phyloP scores from a whole-genome alignment of 2,797 vertebrate species.

The Microctenopoma stevenorrisi region DNA sequence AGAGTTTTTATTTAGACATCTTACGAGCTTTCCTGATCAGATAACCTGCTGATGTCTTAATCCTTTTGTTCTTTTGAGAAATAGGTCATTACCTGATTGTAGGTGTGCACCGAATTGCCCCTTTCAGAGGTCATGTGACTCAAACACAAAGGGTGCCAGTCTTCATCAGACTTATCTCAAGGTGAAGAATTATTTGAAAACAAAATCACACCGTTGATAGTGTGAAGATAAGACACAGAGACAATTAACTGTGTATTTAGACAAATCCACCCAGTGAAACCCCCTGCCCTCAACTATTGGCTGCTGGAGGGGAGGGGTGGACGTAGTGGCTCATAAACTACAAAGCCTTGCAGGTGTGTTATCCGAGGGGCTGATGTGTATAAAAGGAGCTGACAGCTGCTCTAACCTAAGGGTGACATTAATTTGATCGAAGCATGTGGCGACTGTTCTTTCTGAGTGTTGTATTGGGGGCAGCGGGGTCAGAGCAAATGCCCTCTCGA shows the following conservation, averaged over 20 bases:
- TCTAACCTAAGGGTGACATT: slow-evolving; percentile 23
- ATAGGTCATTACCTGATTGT: slow-evolving; percentile 75
- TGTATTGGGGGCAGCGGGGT: slow-evolving; percentile 40
- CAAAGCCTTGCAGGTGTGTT: slow-evolving; percentile 25
- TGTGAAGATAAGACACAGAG: slow-evolving; percentile 77
- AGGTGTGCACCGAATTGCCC: slow-evolving; percentile 69
- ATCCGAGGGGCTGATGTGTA: slow-evolving; percentile 30
- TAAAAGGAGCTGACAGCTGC: slow-evolving; percentile 54
- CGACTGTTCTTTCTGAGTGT: slow-evolving; percentile 46
- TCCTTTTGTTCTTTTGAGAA: slow-evolving; percentile 77
- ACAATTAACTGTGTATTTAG: slow-evolving; percentile 68
- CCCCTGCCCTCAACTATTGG: slow-evolving; percentile 74
- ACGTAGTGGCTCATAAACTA: slow-evolving; percentile 62
- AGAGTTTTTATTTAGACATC: slow-evolving; percentile 60
- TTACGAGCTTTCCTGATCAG: slow-evolving; percentile 56
- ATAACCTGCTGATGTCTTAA: slow-evolving; percentile 72
- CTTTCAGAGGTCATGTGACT: slow-evolving; percentile 71
- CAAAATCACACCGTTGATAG: slow-evolving; percentile 72
- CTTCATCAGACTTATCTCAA: slow-evolving; percentile 76
- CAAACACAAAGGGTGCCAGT: slow-evolving; percentile 77
- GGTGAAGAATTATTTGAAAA: slow-evolving; percentile 70
- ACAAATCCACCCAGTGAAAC: slow-evolving; percentile 39
- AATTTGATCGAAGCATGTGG: slow-evolving; percentile 43
- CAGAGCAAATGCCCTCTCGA: slow-evolving; percentile 15
- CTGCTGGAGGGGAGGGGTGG: slow-evolving; percentile 72